phyloP scores from a whole-genome alignment of 2,888 invertebrate genomes.

The Callinectes sapidus region DNA sequence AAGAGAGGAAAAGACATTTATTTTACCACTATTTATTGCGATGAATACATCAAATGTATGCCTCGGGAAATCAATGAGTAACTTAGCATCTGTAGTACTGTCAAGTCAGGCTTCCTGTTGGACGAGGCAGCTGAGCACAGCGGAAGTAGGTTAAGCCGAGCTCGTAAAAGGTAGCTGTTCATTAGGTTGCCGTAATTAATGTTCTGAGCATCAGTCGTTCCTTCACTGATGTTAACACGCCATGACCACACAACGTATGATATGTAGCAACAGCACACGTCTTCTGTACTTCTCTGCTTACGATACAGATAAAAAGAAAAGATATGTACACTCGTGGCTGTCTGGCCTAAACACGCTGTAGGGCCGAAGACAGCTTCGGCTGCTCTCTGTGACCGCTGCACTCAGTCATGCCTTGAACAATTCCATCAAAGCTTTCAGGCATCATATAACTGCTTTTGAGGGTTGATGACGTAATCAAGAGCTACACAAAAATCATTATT shows the following conservation, averaged over 20 bases:
- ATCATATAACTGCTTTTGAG: not conserved
- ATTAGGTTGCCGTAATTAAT: not conserved
- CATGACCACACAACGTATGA: not conserved
- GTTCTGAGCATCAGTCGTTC: not conserved
- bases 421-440: not conserved
- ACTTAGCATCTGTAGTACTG: conserved; percentile 7
- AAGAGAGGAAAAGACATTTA: not conserved
- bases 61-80: conserved; percentile 18
- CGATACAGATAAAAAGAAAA: not conserved
- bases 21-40: conserved; percentile 58
- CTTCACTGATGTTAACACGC: not conserved
- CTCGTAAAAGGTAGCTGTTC: not conserved
- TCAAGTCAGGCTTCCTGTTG: not conserved
- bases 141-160: not conserved
- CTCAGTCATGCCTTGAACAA: not conserved
- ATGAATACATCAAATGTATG: conserved; percentile 43
- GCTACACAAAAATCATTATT: not conserved
- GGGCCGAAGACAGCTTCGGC: not conserved
- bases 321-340: not conserved
- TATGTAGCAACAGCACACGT: not conserved
- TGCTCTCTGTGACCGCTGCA: not conserved
- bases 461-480: not conserved
- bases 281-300: not conserved
- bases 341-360: not conserved
- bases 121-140: not conserved